A percentile compares a stretch with the other conserved stretches of the same genome.
Conservation (phyloP, 2,113 vertebrate species). For the Fulica atra region DNA sequence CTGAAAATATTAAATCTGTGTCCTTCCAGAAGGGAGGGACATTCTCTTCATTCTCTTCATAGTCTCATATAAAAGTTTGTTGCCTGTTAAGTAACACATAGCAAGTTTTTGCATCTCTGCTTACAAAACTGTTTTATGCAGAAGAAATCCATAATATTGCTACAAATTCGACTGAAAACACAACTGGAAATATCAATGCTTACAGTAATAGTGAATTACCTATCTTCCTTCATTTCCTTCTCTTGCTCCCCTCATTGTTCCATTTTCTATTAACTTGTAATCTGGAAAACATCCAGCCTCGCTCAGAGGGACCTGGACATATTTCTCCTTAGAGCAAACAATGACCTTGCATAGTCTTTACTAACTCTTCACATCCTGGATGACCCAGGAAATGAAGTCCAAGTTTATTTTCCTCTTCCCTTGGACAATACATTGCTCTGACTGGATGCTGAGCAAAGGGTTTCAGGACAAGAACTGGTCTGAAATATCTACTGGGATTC, state of each 20-base stretch:
- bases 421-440: background rate
- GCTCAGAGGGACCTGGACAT: background rate
- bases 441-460: background rate
- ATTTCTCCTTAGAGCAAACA: background rate
- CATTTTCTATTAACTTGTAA: background rate
- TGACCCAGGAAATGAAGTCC: background rate
- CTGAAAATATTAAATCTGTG: background rate
- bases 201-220: background rate
- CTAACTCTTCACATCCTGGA: background rate
- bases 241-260: background rate
- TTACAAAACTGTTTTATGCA: background rate
- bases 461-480: background rate
- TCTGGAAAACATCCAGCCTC: background rate
- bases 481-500: background rate
- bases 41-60: background rate
- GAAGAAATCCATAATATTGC: background rate
- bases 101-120: background rate
- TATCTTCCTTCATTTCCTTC: background rate
- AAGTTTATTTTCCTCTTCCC: background rate
- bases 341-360: background rate
- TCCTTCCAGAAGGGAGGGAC: background rate
- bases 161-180: background rate
- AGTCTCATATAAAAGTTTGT: background rate
- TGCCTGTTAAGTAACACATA: background rate
- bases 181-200: background rate